Evolutionary conservation across 2,888 invertebrate species (phyloP), one percentile per base, ranked within the genome.

Genomic region (Calephelis perditalis): DNA sequence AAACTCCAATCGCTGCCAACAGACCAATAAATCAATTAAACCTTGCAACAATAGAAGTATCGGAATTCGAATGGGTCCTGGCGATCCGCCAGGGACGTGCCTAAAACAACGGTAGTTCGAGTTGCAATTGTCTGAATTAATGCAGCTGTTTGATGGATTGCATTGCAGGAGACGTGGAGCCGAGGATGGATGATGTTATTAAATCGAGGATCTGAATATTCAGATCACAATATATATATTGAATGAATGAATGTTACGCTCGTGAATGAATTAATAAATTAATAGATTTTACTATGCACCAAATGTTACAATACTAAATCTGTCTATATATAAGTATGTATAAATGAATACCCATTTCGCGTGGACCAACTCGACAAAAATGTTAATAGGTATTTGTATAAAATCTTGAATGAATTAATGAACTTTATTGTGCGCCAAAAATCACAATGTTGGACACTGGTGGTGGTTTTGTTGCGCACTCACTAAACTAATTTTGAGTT

Each of bases 111-210:
- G 68, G 67, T 68, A 68, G 64, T 63, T 67, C 65, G 63, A 62
- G 66, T 65, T 70, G 65, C 70, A 68, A 71, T 70, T 68, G 71
- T 73, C 70, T 70, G 73, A 74, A 74, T 74, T 71, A 71, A 74
- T 75, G 74, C 73, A 68, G 60, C 70, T 64, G 65, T 66, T 72
- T 73, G 74, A 73, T 73, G 68, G 73, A 73, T 73, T 70, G 71
- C 69, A 63, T 67, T 62, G 68, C 67, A 66, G 63, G 66, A 69
- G 69, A 69, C 66, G 66, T 62, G 67, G 64, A 64, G 65, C 62
- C 65, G 62, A 52, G 63, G 40, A 67, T 63, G 64, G 63, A 70
- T 66, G 67, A 66, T 63, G 67, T 68, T 66, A 68, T 69, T 66
- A 67, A 65, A 64, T 57, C 52, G 63, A 63, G 55, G 56, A 61